These are phyloP conservation scores for Aptenodytes patagonicus DNA, from an alignment of 2,113 vertebrate species.

Conservation along the genomic window DNA sequence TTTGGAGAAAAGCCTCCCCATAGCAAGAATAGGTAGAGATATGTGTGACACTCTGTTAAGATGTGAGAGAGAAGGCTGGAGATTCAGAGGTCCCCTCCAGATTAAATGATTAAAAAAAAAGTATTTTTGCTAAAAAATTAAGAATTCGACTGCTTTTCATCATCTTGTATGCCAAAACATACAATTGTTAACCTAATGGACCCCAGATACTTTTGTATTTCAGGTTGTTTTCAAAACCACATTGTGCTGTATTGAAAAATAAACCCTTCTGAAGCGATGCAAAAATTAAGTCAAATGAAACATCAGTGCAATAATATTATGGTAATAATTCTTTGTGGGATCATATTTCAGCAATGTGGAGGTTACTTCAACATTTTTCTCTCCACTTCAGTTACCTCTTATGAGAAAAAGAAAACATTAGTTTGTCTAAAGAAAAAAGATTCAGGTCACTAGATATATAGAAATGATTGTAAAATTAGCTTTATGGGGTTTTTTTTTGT, in stretches of 20 bases:
- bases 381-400: background rate
- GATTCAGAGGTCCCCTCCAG: background rate
- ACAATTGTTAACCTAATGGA: background rate
- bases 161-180: background rate
- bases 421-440: background rate
- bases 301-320: no score
- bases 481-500: background rate
- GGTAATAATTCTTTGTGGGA: background rate
- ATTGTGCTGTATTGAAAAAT: background rate
- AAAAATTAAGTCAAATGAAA: background rate
- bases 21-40: background rate
- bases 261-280: background rate
- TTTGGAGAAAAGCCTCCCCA: background rate
- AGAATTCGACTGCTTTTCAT: background rate
- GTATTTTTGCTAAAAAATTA: background rate
- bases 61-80: background rate
- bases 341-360: background rate
- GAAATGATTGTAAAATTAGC: background rate
- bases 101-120: background rate
- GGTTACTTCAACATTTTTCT: background rate
- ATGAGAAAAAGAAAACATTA: background rate
- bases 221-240: background rate
- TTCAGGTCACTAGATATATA: background rate
- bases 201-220: background rate
- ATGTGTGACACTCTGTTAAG: background rate